These are phyloP conservation scores for Sebastolobus alascanus DNA, from an alignment of 2,797 vertebrate genomes.

Conservation along the genomic window DNA sequence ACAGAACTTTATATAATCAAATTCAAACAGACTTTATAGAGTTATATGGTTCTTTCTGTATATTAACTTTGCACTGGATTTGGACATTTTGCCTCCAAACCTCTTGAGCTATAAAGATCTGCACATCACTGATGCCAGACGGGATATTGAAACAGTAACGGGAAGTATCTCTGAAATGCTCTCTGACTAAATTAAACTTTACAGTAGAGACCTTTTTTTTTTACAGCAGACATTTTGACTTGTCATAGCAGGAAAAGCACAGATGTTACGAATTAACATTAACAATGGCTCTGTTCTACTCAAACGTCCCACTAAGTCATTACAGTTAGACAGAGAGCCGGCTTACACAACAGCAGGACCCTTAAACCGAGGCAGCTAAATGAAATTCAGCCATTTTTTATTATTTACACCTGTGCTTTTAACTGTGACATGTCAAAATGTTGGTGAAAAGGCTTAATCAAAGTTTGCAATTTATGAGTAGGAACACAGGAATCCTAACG, in stretches of 20 bases:
- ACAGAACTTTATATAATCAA: background rate
- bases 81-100: background rate
- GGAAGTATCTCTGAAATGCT: background rate
- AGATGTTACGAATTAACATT: background rate
- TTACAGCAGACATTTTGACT: background rate
- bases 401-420: background rate
- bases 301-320: background rate
- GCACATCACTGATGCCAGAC: background rate
- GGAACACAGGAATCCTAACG: background rate
- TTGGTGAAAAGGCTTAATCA: background rate
- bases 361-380: background rate
- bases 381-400: background rate
- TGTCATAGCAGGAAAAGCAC: background rate
- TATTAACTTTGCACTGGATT: background rate
- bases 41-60: background rate
- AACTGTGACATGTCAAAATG: background rate
- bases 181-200: background rate
- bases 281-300: background rate
- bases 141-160: background rate
- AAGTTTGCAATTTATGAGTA: background rate
- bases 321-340: background rate
- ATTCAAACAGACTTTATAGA: background rate
- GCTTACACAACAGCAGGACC: background rate
- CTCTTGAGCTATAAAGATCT: background rate
- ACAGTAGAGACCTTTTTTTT: background rate